Conservation (phyloP, 1,140 invertebrate genomes). For the Tribolium madens region DNA sequence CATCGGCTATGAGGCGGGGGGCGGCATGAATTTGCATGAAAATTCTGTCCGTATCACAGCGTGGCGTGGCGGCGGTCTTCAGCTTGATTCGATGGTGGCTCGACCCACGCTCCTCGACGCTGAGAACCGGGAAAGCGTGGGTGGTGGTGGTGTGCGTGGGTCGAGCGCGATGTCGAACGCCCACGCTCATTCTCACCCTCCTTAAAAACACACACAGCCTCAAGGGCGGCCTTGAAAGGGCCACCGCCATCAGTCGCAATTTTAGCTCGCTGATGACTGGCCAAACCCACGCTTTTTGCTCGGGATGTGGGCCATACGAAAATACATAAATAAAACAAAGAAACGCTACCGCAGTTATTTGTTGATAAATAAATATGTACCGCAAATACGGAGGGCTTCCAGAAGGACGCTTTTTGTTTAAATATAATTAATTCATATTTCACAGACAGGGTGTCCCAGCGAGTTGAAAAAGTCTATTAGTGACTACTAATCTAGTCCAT, state of each 20-base stretch:
- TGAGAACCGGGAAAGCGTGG: slow-evolving; percentile 20
- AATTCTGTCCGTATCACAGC: not conserved
- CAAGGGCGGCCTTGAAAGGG: slow-evolving; percentile 43
- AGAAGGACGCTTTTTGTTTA: too few relatives aligned
- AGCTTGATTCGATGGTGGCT: slow-evolving; percentile 10
- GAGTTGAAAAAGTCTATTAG: too few relatives aligned
- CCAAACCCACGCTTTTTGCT: slow-evolving; percentile 29
- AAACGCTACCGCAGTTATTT: not conserved
- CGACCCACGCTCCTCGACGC: slow-evolving; percentile 5
- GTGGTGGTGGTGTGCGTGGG: not conserved
- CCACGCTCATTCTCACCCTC: slow-evolving; percentile 34
- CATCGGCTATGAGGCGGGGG: not conserved
- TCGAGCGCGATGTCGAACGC: slow-evolving; percentile 26
- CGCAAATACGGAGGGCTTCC: too few relatives aligned
- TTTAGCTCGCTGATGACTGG: slow-evolving; percentile 19
- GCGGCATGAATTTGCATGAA: not conserved
- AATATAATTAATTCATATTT: too few relatives aligned
- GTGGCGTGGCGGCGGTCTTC: slow-evolving; percentile 7
- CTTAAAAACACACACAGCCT: slow-evolving; percentile 32
- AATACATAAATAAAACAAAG: not conserved
- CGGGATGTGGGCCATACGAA: not conserved
- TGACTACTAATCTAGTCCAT: too few relatives aligned
- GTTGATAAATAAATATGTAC: too few relatives aligned
- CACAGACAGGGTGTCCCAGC: too few relatives aligned
- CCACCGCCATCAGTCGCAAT: slow-evolving; percentile 27